Conservation (phyloP, 2,888 invertebrate genomes). For the Scaptomyza polygonia region DNA sequence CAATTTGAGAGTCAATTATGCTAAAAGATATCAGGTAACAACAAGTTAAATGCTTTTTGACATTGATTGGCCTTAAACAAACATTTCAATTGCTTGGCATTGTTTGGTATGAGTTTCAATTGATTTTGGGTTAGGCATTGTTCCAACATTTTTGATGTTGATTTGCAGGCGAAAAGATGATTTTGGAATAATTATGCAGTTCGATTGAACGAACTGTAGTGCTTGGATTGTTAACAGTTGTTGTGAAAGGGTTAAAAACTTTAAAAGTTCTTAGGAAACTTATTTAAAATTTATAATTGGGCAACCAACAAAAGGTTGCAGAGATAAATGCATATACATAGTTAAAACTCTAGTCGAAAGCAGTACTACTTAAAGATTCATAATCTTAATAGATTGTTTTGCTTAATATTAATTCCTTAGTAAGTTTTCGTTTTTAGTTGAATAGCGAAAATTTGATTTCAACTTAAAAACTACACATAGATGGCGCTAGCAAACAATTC, state of each 20-base stretch:
- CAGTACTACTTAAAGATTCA: too few relatives aligned
- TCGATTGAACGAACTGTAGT: too few relatives aligned
- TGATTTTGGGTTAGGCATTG: background rate
- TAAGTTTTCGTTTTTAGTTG: background rate
- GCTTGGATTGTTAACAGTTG: too few relatives aligned
- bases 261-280: too few relatives aligned
- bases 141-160: too few relatives aligned
- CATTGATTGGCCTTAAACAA: constrained; percentile 38
- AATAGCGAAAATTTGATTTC: background rate
- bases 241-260: too few relatives aligned
- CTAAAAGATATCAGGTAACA: constrained; percentile 59
- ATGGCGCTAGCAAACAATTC: constrained; percentile 13
- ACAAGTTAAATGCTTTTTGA: constrained; percentile 68
- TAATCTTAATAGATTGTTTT: too few relatives aligned
- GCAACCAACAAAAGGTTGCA: too few relatives aligned
- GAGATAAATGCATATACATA: too few relatives aligned
- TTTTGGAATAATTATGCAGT: background rate
- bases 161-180: background rate
- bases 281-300: too few relatives aligned
- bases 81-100: constrained; percentile 16
- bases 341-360: too few relatives aligned
- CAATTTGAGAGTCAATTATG: constrained; percentile 64
- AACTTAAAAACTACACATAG: constrained; percentile 5
- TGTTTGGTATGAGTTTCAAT: constrained; percentile 5
- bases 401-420: too few relatives aligned